Conservation (phyloP, 2,888 invertebrate species). For the Strigamia crassipes region DNA sequence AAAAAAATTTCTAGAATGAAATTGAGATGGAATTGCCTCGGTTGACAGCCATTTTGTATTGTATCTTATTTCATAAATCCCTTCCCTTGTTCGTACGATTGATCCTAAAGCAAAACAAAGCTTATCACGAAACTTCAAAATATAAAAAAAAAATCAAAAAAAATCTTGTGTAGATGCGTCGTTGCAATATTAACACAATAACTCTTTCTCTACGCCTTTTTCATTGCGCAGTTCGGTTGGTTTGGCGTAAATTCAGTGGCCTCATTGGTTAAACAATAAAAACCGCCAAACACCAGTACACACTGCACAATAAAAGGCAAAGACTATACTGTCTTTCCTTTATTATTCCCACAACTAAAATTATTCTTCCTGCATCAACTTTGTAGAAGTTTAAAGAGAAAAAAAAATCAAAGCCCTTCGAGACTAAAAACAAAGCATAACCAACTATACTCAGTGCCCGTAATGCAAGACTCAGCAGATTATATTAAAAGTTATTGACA, state of each 20-base stretch:
- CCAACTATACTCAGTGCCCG: not conserved
- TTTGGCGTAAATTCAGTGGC: not conserved
- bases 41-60: not conserved
- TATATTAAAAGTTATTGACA: too few relatives aligned
- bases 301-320: not conserved
- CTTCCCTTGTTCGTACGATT: not conserved
- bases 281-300: not conserved
- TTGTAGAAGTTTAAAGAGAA: not conserved
- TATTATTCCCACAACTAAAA: not conserved
- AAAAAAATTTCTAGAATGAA: too few relatives aligned
- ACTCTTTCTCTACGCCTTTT: not conserved
- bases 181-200: not conserved
- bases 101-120: not conserved
- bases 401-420: too few relatives aligned
- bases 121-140: not conserved
- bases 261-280: constrained; percentile 10
- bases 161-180: not conserved
- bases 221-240: not conserved
- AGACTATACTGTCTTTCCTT: not conserved
- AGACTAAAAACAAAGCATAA: not conserved
- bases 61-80: not conserved
- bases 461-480: too few relatives aligned
- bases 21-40: too few relatives aligned
- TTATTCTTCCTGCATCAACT: not conserved
- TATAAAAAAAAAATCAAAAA: not conserved